Evolutionary conservation across 2,888 invertebrate genomes (phyloP), one percentile per base, ranked within the genome.

Genomic region (Drosophila nr. perissopoda): DNA sequence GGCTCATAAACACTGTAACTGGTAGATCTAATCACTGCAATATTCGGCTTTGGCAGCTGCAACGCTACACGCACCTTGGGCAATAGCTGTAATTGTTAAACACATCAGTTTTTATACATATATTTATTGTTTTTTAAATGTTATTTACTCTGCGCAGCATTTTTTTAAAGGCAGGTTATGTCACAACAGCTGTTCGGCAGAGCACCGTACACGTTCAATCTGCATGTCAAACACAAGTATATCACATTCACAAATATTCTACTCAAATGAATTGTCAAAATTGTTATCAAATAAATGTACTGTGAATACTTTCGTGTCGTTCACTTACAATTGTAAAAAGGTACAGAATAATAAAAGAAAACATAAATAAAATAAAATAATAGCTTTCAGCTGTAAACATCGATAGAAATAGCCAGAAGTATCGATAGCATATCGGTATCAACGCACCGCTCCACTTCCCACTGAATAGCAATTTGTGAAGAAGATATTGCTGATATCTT

Each of bases 1-100:
- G 96, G 96, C 91, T 96, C 96, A 91, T 95, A 96, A 78, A 95
- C 79, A 63, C 88, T 87, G 59, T 75, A 65, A 11, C 77, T 81
- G 58, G 51, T 79, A 6, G 8, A 59, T 34, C 80, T 65, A 21
- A 36, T 61, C 8, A 56, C 2, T 6, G 61, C 51, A 1, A 48
- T n/a, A 7, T 66, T 31, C 4, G 74, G 42, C 25, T 31, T 72
- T 11, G 74, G 57, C 57, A 66, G 25, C 29, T 74, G 75, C 16
- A 76, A 56, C 5, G 75, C 31, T 21, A 67, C 29, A 3, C 78
- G 76, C 34, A 74, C 40, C 29, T 64, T 38, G 1, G 87, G 83
- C n/a, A 79, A 21, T 18, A 91, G 8, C 91, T 89, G 62, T 1
- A 62, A 67, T 48, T 31, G 13, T 8, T 2, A 2, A 25, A 34